phyloP scores from a whole-genome alignment of 2,113 vertebrate species.

The Gopherus flavomarginatus region DNA sequence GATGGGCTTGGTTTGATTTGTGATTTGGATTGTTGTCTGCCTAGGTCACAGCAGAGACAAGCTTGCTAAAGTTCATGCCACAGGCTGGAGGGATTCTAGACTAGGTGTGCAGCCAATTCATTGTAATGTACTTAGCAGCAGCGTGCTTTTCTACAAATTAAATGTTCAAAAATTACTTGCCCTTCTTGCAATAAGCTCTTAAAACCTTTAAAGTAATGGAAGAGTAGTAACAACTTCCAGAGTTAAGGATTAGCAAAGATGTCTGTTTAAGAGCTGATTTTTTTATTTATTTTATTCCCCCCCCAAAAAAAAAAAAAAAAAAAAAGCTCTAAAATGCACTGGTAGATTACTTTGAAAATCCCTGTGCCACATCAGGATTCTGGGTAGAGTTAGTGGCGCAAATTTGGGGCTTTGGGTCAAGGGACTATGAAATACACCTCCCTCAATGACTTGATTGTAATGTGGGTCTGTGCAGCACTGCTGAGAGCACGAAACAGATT shows the following conservation, averaged over 20 bases:
- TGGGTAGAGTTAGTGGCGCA: neutral
- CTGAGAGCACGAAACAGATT: neutral
- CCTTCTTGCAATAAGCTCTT: neutral
- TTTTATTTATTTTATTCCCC: neutral
- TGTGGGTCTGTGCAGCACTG: fast-evolving
- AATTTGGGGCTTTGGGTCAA: neutral
- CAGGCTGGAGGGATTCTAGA: fast-evolving
- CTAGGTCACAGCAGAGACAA: neutral
- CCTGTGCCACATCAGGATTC: constrained; percentile 3
- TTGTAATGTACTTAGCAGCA: neutral
- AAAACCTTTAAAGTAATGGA: neutral
- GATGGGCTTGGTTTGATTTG: neutral
- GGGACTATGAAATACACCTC: neutral
- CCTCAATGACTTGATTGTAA: neutral
- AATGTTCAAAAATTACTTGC: neutral
- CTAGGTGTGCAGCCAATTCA: neutral
- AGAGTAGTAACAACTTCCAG: constrained; percentile 10
- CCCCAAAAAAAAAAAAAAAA: too few relatives aligned
- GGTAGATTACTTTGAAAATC: constrained; percentile 10
- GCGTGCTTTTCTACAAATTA: neutral
- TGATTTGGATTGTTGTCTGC: neutral
- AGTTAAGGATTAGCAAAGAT: neutral
- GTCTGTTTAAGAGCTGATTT: neutral
- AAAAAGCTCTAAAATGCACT: neutral
- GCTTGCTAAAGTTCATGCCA: neutral